Base-by-base conservation (phyloP, 2,113 vertebrate species). In the Illadopsis cleaveri region DNA sequence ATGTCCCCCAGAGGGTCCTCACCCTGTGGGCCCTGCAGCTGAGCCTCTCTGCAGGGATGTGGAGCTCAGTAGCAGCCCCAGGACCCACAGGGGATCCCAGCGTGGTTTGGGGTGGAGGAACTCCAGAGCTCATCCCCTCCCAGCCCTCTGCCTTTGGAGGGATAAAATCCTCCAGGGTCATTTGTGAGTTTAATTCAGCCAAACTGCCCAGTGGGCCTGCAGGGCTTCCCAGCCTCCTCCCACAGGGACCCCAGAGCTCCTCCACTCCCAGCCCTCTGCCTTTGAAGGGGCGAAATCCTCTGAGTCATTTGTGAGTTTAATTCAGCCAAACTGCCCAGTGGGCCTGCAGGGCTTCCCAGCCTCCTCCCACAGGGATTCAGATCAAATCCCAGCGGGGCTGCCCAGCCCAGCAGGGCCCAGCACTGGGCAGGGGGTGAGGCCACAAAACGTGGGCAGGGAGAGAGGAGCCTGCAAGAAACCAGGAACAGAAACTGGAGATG, bases 11-110 rank as follows among this genome's bases (percentile, higher is more conserved):
- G 11, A 38, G 12, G 30, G 4, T 7, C 50, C 17, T 47, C 4
- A 6, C 5, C 28, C 27, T 1, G 1, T 1, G 42, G 16, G n/a
- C 5, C 57, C 48, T 24, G 7, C 5, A 12, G 28, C 20, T 27
- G 33, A 87, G 6, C 48, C 54, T 12, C 18, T 2, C 48, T n/a
- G 48, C 16, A 8, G n/a, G 18, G 6, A 20, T 16, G 33, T 30
- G 53, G 16, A 61, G 6, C 21, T 6, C 27, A 64, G 11, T 33
- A 56, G 25, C 24, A 10, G 0, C 15, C 14, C 28, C 78, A 40
- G 64, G 21, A 2, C 42, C 44, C 35, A 13, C 22, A 14, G 0
- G 5, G 38, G 62, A 11, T 7, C 48, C 57, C 81, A 61, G 40
- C 2, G 3, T 6, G 54, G 11, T 23, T 33, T 47, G 58, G 28